Conservation (phyloP, 2,888 invertebrate genomes). For the Catocala fraxini region DNA sequence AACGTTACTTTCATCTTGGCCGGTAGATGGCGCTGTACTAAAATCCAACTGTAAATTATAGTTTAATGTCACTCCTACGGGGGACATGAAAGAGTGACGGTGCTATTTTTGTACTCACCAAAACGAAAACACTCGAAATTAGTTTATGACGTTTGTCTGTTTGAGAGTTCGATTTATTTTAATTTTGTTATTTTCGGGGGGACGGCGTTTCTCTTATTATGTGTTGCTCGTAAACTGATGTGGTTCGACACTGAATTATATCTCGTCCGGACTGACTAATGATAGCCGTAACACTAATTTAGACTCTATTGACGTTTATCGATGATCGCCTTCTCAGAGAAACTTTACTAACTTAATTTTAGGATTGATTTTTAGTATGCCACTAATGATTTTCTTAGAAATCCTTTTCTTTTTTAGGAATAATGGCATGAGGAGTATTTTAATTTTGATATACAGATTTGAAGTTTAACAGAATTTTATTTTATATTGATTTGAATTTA, state of each 20-base stretch:
- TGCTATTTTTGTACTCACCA: slow-evolving; percentile 84
- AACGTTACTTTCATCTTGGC: slow-evolving; percentile 75
- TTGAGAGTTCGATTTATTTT: slow-evolving; percentile 85
- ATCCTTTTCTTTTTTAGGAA: too few relatives aligned
- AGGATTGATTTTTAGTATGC: too few relatives aligned
- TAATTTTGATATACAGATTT: too few relatives aligned
- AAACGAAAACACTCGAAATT: slow-evolving; percentile 87
- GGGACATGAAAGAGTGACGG: slow-evolving; percentile 86
- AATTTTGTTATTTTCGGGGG: slow-evolving; percentile 86
- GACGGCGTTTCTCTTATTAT: slow-evolving; percentile 75
- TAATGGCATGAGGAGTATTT: too few relatives aligned
- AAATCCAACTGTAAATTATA: slow-evolving; percentile 78
- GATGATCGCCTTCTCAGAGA: slow-evolving; percentile 46
- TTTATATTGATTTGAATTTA: too few relatives aligned
- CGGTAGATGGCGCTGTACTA: slow-evolving; percentile 80
- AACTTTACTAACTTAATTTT: neutral
- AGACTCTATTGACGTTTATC: slow-evolving; percentile 72
- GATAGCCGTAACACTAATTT: slow-evolving; percentile 64
- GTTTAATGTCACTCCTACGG: slow-evolving; percentile 81
- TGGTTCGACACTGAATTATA: slow-evolving; percentile 80
- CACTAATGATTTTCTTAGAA: too few relatives aligned
- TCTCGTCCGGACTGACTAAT: slow-evolving; percentile 76
- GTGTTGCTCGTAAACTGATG: slow-evolving; percentile 66
- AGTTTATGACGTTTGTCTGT: slow-evolving; percentile 87
- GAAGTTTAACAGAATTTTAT: too few relatives aligned